Base-by-base conservation (phyloP, 2,797 vertebrate genomes). In the Helarctos malayanus region DNA sequence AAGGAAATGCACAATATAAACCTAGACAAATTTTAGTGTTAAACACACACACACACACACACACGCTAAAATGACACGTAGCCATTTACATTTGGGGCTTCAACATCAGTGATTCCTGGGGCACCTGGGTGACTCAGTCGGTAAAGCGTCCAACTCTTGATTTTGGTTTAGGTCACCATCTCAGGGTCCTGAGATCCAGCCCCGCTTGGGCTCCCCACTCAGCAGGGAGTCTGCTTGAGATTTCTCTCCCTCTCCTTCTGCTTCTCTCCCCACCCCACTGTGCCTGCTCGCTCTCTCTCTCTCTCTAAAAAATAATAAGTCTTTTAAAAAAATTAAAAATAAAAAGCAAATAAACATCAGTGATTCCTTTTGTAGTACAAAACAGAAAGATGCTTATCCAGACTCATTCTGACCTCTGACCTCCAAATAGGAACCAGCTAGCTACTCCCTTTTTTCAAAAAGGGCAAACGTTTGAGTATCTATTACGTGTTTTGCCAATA, bases 11-110 rank as follows among this genome's bases (percentile, higher is more conserved):
- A 68, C 14, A 84, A 92, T 47, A 89, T 63, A 90, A 93, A 87
- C n/a, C 61, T 88, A 96, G 7, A 95, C 15, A 75, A 82, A 82
- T 92, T 73, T 92, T 92, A 94, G 23, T n/a, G 68, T 59, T 27
- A 16, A 76, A 88, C 49, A 13, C 49, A 25, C 6, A 54, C 7
- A 68, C 41, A 41, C 49, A 25, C 6, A 54, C 7, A 68, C 35
- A 38, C 35, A 38, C 76, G 68, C 18, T 75, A 94, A 90, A 97
- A 63, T 4, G 82, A 61, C 6, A 95, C 8, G 41, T 79, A 79
- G 63, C 11, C 18, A 61, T 59, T 84, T 90, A 63, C 65, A 95
- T 85, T 91, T 90, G 65, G 38, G 23, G 12, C 12, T 68, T 86
- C 95, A 95, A 27, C 41, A 69, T 49, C 29, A 84, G 47, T 75